Evolutionary conservation across 2,113 vertebrate species (phyloP).

Genomic region (Urocolius indicus): DNA sequence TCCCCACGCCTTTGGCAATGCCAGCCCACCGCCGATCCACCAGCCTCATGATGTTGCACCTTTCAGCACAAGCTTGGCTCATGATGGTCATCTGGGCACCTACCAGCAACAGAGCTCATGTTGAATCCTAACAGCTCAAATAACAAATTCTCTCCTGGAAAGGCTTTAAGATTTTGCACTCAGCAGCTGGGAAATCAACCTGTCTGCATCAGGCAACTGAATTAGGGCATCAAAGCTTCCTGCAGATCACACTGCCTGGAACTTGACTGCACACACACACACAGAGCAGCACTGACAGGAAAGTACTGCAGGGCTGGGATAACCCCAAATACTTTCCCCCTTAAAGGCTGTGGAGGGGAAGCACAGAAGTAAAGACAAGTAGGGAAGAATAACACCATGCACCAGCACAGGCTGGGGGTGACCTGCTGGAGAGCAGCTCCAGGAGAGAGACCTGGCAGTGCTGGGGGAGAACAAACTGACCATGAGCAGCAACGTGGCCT

Average conservation of each 20-base stretch:
- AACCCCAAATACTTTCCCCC: neutral
- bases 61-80: conserved; percentile 97
- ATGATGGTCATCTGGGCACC: conserved; percentile 99
- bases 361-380: neutral
- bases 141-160: neutral
- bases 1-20: conserved; percentile 97
- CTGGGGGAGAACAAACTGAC: too few relatives aligned
- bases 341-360: neutral
- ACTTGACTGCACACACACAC: neutral
- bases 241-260: neutral
- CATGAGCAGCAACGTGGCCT: too few relatives aligned
- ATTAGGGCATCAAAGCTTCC: neutral
- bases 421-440: too few relatives aligned
- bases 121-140: neutral
- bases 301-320: neutral
- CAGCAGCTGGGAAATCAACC: neutral
- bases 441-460: too few relatives aligned
- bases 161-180: neutral
- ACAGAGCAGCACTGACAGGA: neutral
- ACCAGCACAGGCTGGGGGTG: too few relatives aligned
- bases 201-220: neutral
- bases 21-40: conserved; percentile 98
- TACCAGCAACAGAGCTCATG: conserved; percentile 16
- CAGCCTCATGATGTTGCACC: conserved; percentile 98
- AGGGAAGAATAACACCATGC: too few relatives aligned